phyloP scores from a whole-genome alignment of 2,113 vertebrate genomes.

The Archocentrus centrarchus region DNA sequence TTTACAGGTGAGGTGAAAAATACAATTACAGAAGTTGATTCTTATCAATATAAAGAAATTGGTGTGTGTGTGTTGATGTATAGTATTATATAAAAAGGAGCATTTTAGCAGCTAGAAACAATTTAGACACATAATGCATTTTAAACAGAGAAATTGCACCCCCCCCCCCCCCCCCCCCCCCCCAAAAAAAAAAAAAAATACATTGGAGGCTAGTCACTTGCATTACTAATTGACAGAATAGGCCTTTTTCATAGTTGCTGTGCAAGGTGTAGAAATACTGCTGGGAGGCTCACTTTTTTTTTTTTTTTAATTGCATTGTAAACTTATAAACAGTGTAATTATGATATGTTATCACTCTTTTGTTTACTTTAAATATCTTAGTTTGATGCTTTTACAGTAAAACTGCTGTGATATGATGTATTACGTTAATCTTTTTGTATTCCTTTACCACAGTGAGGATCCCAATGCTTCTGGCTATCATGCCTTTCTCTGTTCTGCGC shows the following conservation, averaged over 20 bases:
- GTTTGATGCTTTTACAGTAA: background rate
- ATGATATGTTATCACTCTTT: background rate
- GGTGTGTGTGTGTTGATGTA: background rate
- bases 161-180: background rate
- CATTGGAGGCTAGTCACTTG: background rate
- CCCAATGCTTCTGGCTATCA: slow-evolving; percentile 84
- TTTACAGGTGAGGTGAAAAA: slow-evolving; percentile 86
- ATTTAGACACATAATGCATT: background rate
- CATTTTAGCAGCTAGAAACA: background rate
- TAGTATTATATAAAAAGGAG: background rate
- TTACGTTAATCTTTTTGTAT: background rate
- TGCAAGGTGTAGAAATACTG: background rate
- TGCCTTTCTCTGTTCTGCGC: slow-evolving; percentile 91
- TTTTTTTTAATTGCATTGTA: background rate
- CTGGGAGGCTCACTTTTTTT: background rate
- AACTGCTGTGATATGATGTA: background rate
- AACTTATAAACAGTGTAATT: background rate
- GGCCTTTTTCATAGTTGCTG: background rate
- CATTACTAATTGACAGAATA: slow-evolving; percentile 33
- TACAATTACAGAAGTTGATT: background rate
- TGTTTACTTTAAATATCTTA: slow-evolving; percentile 6
- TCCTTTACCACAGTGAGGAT: slow-evolving; percentile 82
- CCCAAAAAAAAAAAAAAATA: too few relatives aligned
- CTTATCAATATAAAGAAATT: background rate
- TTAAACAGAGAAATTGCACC: background rate